Evolutionary conservation across 1,140 invertebrate species (phyloP), one percentile per base, ranked within the genome.

Genomic region (Temnothorax longispinosus): DNA sequence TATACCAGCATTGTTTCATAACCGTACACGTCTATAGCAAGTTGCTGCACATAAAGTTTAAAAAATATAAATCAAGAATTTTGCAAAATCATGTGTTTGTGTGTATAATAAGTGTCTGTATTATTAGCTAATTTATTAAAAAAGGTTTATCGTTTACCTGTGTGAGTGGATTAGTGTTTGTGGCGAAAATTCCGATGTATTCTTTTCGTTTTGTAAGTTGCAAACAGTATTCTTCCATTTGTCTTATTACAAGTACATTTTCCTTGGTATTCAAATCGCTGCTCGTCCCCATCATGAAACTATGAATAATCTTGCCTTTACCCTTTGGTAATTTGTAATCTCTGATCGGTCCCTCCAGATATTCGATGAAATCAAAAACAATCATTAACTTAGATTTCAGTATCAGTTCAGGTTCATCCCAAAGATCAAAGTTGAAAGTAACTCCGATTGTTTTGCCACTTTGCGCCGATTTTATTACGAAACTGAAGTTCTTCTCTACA

Each of bases 211-310:
- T 96, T 0, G 97, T 97, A 5, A 98, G 90, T 47, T 95, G 93
- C 62, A 98, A 94, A 44, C 97, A 97, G 88, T 97, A 97, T 56
- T 97, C 96, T 94, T 98, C 98, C 96, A 98, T 97, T 64, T 96
- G 96, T 87, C 96, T 96, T 94, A 98, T 98, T 11, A 98, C 95
- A 21, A 96, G 95, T 5, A 98, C 97, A 93, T 98, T 98, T 89
- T 98, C 97, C 72, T 96, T 96, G 0, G 97, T 89, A 80, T 94
- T 96, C 41, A 98, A 92, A 1, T 96, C 93, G 35, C 96, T 94
- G 80, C 96, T 96, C 0, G 98, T 98, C 3, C 96, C 97, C 97
- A 98, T 98, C 98, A 98, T 98, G 90, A 97, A 98, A n/a, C 96
- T 97, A 91, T 98, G 97, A 0, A 98, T 95, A 62, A 98, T 96